Evolutionary conservation across 2,888 invertebrate species (phyloP).

Genomic region (Aquatica leii): DNA sequence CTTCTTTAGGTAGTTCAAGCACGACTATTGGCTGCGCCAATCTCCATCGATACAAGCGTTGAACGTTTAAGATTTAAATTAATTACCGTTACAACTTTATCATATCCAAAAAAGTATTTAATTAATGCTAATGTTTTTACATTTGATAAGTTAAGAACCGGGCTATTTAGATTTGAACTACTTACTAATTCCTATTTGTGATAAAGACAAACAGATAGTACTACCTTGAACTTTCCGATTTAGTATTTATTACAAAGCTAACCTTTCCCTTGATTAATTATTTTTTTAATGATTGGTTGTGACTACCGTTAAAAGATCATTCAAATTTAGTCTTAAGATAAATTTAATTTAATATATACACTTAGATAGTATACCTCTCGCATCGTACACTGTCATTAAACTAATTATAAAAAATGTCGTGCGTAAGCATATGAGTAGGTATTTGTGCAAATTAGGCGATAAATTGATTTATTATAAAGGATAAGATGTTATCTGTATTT

Average conservation of each 20-base stretch:
- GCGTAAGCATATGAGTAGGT: slow-evolving; percentile 28
- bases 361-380: no score
- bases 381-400: slow-evolving; percentile 12
- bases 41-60: no score
- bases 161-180: neutral
- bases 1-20: neutral
- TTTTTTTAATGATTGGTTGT: slow-evolving; percentile 5
- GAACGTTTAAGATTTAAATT: neutral
- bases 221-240: slow-evolving; percentile 10
- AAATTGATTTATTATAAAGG: slow-evolving; percentile 24
- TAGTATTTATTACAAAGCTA: slow-evolving; percentile 1
- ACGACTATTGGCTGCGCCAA: no score
- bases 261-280: slow-evolving; percentile 11
- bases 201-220: neutral
- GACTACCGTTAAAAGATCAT: neutral
- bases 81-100: slow-evolving; percentile 11
- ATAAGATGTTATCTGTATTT: slow-evolving; percentile 19
- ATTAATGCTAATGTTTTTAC: slow-evolving; percentile 10
- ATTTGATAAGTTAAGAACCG: neutral
- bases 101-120: neutral
- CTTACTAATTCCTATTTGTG: slow-evolving; percentile 5
- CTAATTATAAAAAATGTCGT: slow-evolving; percentile 21
- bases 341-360: no score
- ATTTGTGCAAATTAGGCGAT: slow-evolving; percentile 27
- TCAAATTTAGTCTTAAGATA: neutral